Evolutionary conservation across 2,113 vertebrate genomes (phyloP), one percentile per base, ranked within the genome.

Genomic region (Sinocyclocheilus anshuiensis): DNA sequence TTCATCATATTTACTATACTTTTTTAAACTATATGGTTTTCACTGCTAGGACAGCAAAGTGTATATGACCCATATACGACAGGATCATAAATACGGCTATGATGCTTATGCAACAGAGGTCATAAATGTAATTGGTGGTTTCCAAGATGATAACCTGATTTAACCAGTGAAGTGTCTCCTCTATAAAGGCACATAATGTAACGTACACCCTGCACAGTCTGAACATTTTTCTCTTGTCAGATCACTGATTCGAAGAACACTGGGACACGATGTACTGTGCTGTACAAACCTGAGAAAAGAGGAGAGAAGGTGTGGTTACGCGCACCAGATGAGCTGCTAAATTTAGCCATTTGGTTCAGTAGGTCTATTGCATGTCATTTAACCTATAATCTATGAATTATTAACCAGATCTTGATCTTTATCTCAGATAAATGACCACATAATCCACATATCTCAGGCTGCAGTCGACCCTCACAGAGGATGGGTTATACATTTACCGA

Each of bases 331-430:
- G 59, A 65, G 45, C 13, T 11, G 16, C 39, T 48, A 65, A 45
- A 79, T 26, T 11, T 81, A 81, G 11, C 57, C 22, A 20, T 81
- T 65, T 65, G 39, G 59, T 81, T 65, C 15, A 81, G 57, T 65
- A 12, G 39, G 39, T 20, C 39, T 65, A 48, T 11, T 20, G 24
- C 22, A 20, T 81, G 16, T 2, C 22, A 5, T 80, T n/a, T 20
- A n/a, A 48, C 78, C 39, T 18, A 18, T 2, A 63, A 63, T 42
- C 36, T 65, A 63, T 81, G n/a, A 67, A 29, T 18, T 26, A 45
- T 42, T 63, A 42, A 26, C 77, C 77, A 61, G 29, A 59, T 79
- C 20, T 63, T 3, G 55, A 61, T 61, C 20, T 42, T 6, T 42
- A 74, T 74, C 42, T 16, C 13, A 76, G 71, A 74, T n/a, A 13